These are phyloP conservation scores for Struthio camelus DNA, from an alignment of 2,113 vertebrate species.

Conservation along the genomic window DNA sequence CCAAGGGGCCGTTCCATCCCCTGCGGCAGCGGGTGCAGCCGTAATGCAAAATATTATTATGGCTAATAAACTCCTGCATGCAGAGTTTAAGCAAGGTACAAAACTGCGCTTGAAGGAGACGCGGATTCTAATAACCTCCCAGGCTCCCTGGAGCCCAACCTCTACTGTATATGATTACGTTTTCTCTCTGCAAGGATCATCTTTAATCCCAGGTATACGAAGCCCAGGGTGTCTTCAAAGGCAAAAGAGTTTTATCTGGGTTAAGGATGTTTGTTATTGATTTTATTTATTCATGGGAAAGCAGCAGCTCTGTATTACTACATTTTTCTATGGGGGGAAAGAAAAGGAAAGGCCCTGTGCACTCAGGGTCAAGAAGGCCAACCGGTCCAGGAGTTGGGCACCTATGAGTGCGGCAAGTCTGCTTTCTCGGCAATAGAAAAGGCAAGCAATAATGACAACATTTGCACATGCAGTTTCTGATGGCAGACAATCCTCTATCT, in stretches of 20 bases:
- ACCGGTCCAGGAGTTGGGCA: neutral
- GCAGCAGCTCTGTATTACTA: neutral
- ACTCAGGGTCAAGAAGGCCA: neutral
- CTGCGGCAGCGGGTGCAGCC: neutral
- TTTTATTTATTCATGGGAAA: neutral
- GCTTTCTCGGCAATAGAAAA: neutral
- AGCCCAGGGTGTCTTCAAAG: neutral
- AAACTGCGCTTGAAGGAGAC: neutral
- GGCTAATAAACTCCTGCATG: neutral
- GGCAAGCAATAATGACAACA: neutral
- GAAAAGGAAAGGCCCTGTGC: neutral
- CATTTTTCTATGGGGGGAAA: neutral
- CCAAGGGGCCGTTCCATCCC: neutral
- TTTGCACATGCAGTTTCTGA: neutral
- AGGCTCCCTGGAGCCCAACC: neutral
- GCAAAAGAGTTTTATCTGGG: neutral
- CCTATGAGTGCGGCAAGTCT: neutral
- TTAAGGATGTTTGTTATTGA: neutral
- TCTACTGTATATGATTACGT: neutral
- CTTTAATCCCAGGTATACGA: neutral
- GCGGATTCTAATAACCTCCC: neutral
- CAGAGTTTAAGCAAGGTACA: neutral
- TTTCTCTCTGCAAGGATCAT: neutral
- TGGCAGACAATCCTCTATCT: rapidly evolving
- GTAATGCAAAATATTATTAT: neutral